Conservation (phyloP, 1,140 invertebrate species). For the Berghia stephanieae region DNA sequence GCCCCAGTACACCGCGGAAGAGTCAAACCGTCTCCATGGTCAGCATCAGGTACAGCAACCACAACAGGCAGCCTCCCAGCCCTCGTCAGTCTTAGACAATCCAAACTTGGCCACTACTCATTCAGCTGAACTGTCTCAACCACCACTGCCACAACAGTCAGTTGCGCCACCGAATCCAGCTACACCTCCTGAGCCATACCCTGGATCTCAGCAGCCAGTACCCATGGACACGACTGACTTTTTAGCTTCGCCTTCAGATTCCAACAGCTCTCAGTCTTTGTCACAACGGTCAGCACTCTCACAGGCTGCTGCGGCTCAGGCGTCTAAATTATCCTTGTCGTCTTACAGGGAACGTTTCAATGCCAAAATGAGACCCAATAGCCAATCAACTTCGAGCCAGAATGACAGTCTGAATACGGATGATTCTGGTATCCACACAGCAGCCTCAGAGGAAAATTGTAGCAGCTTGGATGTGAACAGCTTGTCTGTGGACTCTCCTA, state of each 20-base stretch:
- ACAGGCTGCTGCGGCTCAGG: not conserved
- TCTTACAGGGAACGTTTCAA: slow-evolving; percentile 21
- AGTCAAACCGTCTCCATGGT: not conserved
- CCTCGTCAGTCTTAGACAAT: not conserved
- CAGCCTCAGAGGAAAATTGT: too few relatives aligned
- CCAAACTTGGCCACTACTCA: not conserved
- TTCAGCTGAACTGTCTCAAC: not conserved
- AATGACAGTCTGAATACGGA: too few relatives aligned
- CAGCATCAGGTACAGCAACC: not conserved
- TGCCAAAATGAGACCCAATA: too few relatives aligned
- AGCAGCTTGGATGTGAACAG: too few relatives aligned
- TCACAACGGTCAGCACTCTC: not conserved
- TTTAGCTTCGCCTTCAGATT: not conserved
- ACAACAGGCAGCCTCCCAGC: not conserved
- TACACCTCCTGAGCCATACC: not conserved
- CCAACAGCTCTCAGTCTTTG: not conserved
- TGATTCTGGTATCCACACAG: too few relatives aligned
- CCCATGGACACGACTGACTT: not conserved
- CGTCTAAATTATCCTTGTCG: slow-evolving; percentile 10
- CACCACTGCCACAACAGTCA: not conserved
- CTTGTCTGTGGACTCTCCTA: too few relatives aligned
- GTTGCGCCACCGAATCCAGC: not conserved
- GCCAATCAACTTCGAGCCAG: too few relatives aligned
- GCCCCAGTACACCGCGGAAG: not conserved
- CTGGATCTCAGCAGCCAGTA: not conserved